Base-by-base conservation (phyloP, 2,888 invertebrate genomes). In the Acleris laterana region DNA sequence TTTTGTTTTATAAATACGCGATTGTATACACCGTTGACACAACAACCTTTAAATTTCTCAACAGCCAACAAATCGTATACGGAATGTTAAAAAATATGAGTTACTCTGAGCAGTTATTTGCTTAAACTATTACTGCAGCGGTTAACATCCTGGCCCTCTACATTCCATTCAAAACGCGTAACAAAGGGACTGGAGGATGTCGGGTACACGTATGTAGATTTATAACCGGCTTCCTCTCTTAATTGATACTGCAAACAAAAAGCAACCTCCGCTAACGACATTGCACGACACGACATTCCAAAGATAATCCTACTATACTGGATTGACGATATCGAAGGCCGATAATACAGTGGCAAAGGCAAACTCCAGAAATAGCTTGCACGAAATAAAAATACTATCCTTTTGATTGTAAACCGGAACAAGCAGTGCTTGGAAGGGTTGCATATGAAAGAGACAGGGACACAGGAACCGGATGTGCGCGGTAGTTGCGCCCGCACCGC, bases 401-500 rank as follows among this genome's bases (percentile, higher is more conserved):
- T 48, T 22, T 25, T 25, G 56, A n/a, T 19, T n/a, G 13, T 22
- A 19, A 50, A 64, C 49, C 56, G 53, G 72, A 71, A 72, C 76
- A 79, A 78, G 78, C 74, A 72, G 62, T 63, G 62, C 64, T 68
- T 68, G 70, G 68, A 76, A 77, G 78, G 79, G 78, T 77, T 75
- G 72, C 71, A 69, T 67, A 63, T 67, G 72, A 74, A 62, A 75
- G 81, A 77, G 84, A 81, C 77, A 83, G 83, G 80, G 84, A 83
- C 79, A 88, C 86, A 82, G 91, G 90, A 91, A 92, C 75, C 90
- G 92, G 90, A 91, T 88, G 86, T 82, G 73, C 72, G 79, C 72
- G 72, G 73, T 74, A 77, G 81, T 76, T 79, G 79, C 79, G 75
- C 73, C 64, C 63, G 70, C 76, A 77, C 77, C 65, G 69, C 68